Percentiles rank a stretch among this genome's conserved stretches.
These are phyloP conservation scores for Parnassius mnemosyne DNA, from an alignment of 2,888 invertebrate species.

Conservation along the genomic window DNA sequence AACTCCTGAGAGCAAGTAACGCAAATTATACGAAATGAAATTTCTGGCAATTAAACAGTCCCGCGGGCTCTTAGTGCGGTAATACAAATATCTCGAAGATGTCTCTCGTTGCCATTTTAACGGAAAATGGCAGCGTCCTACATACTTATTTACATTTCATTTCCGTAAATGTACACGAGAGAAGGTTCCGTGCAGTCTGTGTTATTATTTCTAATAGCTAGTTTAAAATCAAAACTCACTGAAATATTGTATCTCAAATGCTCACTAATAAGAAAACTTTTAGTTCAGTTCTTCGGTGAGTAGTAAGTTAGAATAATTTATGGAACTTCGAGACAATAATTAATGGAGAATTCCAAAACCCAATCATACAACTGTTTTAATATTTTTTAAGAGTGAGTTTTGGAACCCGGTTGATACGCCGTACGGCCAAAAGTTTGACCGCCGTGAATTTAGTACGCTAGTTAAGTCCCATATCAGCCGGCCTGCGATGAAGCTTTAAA, in stretches of 20 bases:
- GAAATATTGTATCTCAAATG: too few species aligned
- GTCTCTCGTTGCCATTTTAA: conserved; percentile 30
- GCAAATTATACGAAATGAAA: conserved; percentile 35
- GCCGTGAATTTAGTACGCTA: too few species aligned
- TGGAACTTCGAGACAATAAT: too few species aligned
- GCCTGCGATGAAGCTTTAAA: too few species aligned
- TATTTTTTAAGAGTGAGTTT: too few species aligned
- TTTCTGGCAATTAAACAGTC: conserved; percentile 31
- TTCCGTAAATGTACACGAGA: conserved; percentile 31
- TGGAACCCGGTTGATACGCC: too few species aligned
- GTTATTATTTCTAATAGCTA: conserved; percentile 17
- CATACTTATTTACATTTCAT: conserved; percentile 42
- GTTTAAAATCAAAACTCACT: conserved; percentile 5
- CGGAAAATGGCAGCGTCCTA: conserved; percentile 35
- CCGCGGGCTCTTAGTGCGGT: conserved; percentile 22
- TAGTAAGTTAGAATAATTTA: not conserved
- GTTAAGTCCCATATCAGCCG: too few species aligned
- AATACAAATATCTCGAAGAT: conserved; percentile 34
- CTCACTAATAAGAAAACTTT: too few species aligned
- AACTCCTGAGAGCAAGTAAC: conserved; percentile 22
- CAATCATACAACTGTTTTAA: too few species aligned
- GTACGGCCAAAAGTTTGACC: too few species aligned
- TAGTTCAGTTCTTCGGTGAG: not conserved
- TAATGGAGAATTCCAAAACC: too few species aligned
- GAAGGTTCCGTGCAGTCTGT: conserved; percentile 6